Evolutionary conservation across 64 coral and sea anemone genomes (phyloP).

Genomic region (Pocillopora damicornis): DNA sequence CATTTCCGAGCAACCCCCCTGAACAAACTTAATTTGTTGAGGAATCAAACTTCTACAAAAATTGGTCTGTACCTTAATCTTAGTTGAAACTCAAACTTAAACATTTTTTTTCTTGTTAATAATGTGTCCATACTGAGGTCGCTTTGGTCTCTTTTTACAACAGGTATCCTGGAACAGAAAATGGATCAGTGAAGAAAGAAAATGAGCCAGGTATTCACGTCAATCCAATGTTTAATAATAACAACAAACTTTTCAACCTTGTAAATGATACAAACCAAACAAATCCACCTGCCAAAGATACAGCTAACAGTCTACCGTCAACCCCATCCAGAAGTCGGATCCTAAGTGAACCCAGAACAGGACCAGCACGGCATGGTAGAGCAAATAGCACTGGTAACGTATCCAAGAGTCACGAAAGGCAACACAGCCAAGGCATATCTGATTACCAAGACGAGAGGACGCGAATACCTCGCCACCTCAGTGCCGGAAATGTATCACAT

Average conservation of each 20-base stretch:
- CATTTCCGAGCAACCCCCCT: too few relatives aligned
- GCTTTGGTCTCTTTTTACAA: neutral
- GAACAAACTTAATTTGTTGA: too few relatives aligned
- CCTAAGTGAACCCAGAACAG: constrained; percentile 8
- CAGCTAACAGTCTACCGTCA: constrained; percentile 21
- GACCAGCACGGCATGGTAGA: neutral
- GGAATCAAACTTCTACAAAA: too few relatives aligned
- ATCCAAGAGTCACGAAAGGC: constrained; percentile 19
- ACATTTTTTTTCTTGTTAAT: too few relatives aligned
- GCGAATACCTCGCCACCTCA: constrained; percentile 40
- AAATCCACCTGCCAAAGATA: neutral
- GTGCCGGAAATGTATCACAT: constrained; percentile 54
- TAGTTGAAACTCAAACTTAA: too few relatives aligned
- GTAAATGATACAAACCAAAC: neutral
- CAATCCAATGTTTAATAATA: constrained; percentile 42
- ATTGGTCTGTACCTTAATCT: too few relatives aligned
- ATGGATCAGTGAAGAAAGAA: constrained; percentile 22
- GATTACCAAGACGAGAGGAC: neutral
- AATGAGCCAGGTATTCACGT: constrained; percentile 37
- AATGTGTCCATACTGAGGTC: too few relatives aligned
- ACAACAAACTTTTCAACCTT: neutral
- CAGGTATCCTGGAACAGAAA: constrained; percentile 25
- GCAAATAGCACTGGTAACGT: constrained; percentile 57
- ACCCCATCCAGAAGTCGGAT: constrained; percentile 6
- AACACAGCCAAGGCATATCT: neutral